Conservation (phyloP, 1,140 invertebrate species). For the Drosophila pruinosa region DNA sequence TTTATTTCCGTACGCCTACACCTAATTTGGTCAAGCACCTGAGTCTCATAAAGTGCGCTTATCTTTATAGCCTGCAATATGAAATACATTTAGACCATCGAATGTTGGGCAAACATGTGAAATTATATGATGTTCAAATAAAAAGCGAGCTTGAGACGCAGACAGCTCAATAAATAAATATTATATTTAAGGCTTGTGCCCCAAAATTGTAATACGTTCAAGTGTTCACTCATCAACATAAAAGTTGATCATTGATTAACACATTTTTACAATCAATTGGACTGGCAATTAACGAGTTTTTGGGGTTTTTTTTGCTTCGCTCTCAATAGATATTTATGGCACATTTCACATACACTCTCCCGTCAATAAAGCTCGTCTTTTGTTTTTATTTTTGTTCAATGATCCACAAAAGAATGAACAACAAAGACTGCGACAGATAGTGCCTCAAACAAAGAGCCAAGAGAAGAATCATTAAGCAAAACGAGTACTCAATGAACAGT, state of each 20-base stretch:
- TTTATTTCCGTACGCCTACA: conserved; percentile 5
- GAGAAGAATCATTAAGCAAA: conserved; percentile 20
- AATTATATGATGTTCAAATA: not conserved
- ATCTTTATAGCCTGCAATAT: conserved; percentile 15
- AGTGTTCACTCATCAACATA: conserved; percentile 8
- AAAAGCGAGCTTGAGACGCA: not conserved
- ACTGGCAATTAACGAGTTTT: conserved; percentile 8
- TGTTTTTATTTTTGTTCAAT: conserved; percentile 2
- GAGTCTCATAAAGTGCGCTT: not conserved
- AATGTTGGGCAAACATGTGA: not conserved
- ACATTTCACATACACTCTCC: conserved; percentile 15
- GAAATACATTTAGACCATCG: not conserved
- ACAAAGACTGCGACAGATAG: not conserved
- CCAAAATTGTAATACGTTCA: not conserved
- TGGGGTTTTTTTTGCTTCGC: conserved; percentile 5
- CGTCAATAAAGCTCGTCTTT: conserved; percentile 6
- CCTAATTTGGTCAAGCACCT: not conserved
- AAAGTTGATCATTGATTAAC: conserved; percentile 42
- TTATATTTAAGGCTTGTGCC: not conserved
- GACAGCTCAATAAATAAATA: conserved; percentile 18
- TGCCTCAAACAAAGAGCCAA: not conserved
- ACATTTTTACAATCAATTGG: conserved; percentile 47
- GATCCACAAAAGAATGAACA: conserved; percentile 36
- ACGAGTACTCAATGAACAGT: no score
- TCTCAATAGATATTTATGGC: conserved; percentile 35